Evolutionary conservation across 2,113 vertebrate genomes (phyloP), one percentile per base, ranked within the genome.

Genomic region (Tyto alba): DNA sequence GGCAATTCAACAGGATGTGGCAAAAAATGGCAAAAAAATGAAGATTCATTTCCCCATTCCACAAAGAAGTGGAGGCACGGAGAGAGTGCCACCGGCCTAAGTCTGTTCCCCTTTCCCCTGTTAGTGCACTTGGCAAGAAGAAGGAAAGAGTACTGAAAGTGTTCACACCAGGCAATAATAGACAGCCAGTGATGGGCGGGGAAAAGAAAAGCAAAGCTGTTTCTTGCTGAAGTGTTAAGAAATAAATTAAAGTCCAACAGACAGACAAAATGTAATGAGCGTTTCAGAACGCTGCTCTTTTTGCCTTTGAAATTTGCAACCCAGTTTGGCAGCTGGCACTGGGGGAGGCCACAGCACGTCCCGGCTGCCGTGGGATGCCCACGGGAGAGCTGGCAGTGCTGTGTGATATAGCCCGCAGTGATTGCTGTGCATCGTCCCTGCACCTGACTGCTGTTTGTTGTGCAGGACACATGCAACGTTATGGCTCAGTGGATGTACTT

Each of bases 151-250:
- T 32, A 83, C 64, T 60, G 85, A 38, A 90, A 94, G 81, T 64
- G 81, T 50, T 86, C 85, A 52, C n/a, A 90, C 29, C n/a, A 91
- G 74, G 79, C 78, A 94, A 29, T 66, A 96, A 74, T 1, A 96
- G 71, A 19, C 52, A 96, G 85, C 16, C 52, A 89, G 77, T 0
- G 0, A 80, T 12, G 77, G 87, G 73, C 1, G 7, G 76, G 47
- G 84, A 71, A 91, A 59, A 89, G 80, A 56, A 93, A 92, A 95
- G 69, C 41, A 94, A 96, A 89, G 69, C 73, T 93, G 50, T 62
- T 94, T 81, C 81, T 79, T 45, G 27, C 53, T 69, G 66, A 85
- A 91, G 40, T 73, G 81, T 45, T 89, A 76, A 78, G 67, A 88
- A 93, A 93, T 56, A 91, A 82, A 68, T 29, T 9, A 0, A 91